phyloP scores from a whole-genome alignment of 2,888 invertebrate genomes.

The Pseudococcus viburni region DNA sequence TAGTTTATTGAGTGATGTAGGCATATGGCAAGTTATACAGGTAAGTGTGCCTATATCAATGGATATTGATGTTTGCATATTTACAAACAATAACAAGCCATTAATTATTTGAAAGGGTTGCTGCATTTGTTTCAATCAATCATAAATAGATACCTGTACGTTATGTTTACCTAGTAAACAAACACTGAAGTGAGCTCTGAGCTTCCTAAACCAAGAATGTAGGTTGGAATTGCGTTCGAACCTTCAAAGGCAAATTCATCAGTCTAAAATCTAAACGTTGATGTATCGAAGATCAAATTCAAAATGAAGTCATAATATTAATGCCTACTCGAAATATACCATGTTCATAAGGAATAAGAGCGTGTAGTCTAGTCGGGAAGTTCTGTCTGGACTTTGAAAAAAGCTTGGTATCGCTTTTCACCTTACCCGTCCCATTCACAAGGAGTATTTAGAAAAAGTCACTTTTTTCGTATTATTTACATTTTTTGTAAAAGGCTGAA shows the following conservation, averaged over 20 bases:
- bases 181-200: background rate
- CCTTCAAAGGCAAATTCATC: background rate
- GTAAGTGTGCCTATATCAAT: background rate
- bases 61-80: background rate
- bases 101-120: background rate
- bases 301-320: background rate
- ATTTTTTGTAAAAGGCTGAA: too few relatives aligned
- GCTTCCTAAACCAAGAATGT: background rate
- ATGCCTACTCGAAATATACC: background rate
- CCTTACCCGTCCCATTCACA: too few relatives aligned
- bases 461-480: too few relatives aligned
- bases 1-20: background rate
- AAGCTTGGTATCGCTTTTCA: too few relatives aligned
- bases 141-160: background rate
- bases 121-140: background rate
- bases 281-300: background rate
- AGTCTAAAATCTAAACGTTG: background rate
- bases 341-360: too few relatives aligned
- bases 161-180: background rate
- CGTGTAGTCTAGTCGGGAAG: too few relatives aligned
- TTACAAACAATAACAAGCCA: background rate
- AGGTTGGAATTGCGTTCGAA: background rate
- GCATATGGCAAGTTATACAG: background rate
- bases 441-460: too few relatives aligned
- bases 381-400: too few relatives aligned